These are phyloP conservation scores for Eurois occulta DNA, from an alignment of 2,888 invertebrate species.

Conservation along the genomic window DNA sequence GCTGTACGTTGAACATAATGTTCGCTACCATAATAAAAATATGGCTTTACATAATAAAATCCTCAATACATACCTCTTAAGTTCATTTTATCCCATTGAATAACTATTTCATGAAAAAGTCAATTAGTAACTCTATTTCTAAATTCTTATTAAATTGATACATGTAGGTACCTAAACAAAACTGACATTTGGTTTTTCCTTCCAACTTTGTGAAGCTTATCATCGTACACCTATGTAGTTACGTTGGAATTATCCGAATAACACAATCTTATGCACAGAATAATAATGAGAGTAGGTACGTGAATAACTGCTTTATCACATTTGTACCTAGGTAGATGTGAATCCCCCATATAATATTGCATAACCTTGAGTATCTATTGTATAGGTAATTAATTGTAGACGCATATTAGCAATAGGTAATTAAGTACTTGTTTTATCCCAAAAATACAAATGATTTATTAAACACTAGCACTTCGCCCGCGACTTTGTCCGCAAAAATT, in stretches of 20 bases:
- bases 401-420: not conserved
- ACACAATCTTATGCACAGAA: not conserved
- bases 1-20: too few relatives aligned
- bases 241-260: not conserved
- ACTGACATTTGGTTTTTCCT: not conserved
- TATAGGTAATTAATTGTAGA: not conserved
- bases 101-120: too few relatives aligned
- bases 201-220: not conserved
- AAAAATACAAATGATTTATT: not conserved
- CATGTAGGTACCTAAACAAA: not conserved
- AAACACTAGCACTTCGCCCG: not conserved
- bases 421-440: not conserved
- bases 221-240: not conserved
- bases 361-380: not conserved
- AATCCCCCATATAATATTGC: not conserved
- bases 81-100: too few relatives aligned
- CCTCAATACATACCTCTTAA: too few relatives aligned
- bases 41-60: too few relatives aligned
- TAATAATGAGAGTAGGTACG: constrained; percentile 12
- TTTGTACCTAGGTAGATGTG: constrained; percentile 4
- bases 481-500: too few relatives aligned
- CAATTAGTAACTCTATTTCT: not conserved
- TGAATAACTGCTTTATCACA: not conserved
- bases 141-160: not conserved
- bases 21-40: too few relatives aligned